Evolutionary conservation across 1,140 invertebrate genomes (phyloP).

Genomic region (Formica exsecta): DNA sequence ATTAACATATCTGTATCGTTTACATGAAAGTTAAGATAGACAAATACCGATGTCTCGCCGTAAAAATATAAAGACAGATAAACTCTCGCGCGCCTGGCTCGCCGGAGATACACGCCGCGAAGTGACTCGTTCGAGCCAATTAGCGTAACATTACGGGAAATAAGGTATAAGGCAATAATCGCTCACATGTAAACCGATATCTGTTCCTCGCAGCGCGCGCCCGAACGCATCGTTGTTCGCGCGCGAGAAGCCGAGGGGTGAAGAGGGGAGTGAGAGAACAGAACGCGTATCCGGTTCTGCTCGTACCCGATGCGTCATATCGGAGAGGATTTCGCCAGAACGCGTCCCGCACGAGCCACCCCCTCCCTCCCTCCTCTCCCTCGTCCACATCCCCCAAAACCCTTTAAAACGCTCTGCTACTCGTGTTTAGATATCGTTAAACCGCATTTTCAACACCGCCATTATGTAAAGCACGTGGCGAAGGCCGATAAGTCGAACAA

Average conservation of each 20-base stretch:
- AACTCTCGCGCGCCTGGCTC: slow-evolving; percentile 19
- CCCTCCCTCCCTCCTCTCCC: slow-evolving; percentile 34
- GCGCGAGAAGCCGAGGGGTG: slow-evolving; percentile 19
- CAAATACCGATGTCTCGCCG: slow-evolving; percentile 28
- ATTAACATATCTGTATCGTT: slow-evolving; percentile 12
- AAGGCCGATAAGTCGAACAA: slow-evolving; percentile 85
- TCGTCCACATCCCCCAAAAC: slow-evolving; percentile 28
- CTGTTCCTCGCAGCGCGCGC: slow-evolving; percentile 77
- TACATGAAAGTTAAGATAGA: slow-evolving; percentile 11
- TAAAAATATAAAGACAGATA: background rate
- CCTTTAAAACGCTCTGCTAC: slow-evolving; percentile 76
- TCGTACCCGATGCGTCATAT: slow-evolving; percentile 60
- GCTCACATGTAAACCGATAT: slow-evolving; percentile 82
- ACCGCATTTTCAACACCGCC: slow-evolving; percentile 84
- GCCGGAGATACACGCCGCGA: slow-evolving; percentile 40
- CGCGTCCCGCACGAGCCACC: slow-evolving; percentile 26
- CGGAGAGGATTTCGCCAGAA: slow-evolving; percentile 67
- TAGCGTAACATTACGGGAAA: slow-evolving; percentile 78
- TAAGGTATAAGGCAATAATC: slow-evolving; percentile 80
- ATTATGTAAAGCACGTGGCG: slow-evolving; percentile 85
- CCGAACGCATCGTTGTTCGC: slow-evolving; percentile 33
- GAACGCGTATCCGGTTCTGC: slow-evolving; percentile 64
- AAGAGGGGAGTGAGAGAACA: background rate
- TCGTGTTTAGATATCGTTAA: slow-evolving; percentile 84
- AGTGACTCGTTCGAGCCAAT: slow-evolving; percentile 69